Percentiles rank a stretch among this genome's conserved stretches.
Conservation (phyloP, 1,140 invertebrate species). For the Melanaphis sacchari region DNA sequence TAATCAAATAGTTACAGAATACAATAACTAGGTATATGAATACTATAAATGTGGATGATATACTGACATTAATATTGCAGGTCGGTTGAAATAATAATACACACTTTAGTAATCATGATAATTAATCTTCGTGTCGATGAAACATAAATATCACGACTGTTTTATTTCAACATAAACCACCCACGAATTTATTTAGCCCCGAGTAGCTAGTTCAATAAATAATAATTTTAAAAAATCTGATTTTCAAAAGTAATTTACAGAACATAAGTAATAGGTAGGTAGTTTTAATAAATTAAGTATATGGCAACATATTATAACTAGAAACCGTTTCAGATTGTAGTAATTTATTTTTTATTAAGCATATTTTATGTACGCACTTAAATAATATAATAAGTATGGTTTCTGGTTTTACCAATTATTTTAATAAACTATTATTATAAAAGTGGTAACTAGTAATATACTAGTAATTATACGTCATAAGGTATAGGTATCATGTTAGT, state of each 20-base stretch:
- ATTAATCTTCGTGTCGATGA: neutral
- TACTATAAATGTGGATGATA: neutral
- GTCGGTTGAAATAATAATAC: neutral
- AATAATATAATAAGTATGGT: neutral
- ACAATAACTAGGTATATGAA: neutral
- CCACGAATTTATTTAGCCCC: slow-evolving; percentile 13
- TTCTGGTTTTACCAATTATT: neutral
- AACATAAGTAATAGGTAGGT: neutral
- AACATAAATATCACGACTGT: slow-evolving; percentile 26
- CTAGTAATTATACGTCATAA: neutral
- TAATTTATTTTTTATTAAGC: neutral
- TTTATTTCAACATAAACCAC: neutral
- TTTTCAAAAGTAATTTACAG: neutral
- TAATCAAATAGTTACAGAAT: neutral
- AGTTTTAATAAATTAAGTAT: neutral
- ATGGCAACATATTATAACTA: neutral
- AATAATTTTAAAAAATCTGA: neutral
- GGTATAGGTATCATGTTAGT: neutral
- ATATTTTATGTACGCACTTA: neutral
- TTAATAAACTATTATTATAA: neutral
- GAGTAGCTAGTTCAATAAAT: slow-evolving; percentile 3
- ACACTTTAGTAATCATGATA: slow-evolving; percentile 18
- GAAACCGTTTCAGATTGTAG: neutral
- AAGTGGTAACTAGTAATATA: too few relatives aligned
- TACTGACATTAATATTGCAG: neutral